Base-by-base conservation (phyloP, 2,113 vertebrate genomes). In the Megaptera novaeangliae region DNA sequence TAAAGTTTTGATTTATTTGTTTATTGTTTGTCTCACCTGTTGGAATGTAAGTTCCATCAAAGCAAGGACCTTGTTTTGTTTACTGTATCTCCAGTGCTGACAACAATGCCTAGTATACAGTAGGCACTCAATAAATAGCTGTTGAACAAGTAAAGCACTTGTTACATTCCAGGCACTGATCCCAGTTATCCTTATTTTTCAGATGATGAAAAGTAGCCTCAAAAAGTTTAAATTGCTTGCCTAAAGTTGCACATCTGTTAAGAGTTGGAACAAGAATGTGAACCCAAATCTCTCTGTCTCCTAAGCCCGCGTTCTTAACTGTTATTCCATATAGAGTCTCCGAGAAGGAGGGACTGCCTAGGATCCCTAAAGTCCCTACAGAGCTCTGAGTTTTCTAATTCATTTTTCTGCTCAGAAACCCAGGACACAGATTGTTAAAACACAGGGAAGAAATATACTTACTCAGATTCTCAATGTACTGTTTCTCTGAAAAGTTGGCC, bases 401-500 rank as follows among this genome's bases (percentile, higher is more conserved):
- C 36, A 41, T 95, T 95, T 95, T 96, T 64, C 75, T 88, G 52
- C 69, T 91, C 44, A 94, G 71, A 81, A 96, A 91, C 46, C 36
- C 15, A 80, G 78, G 61, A 59, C 63, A 80, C 41, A 85, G 94
- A 93, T 57, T 75, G 44, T 69, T 96, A 92, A 72, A 75, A 55
- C 78, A 69, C 6, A 75, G 46, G 31, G 39, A 72, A 64, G 21
- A 94, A 61, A 57, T 36, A 46, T 41, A 82, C 34, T 85, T 31
- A 84, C n/a, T 71, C 9, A 59, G 29, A 77, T 64, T 81, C 44
- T 68, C 77, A 95, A 27, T 63, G 57, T 59, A 66, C 44, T n/a
- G 0, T 87, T 96, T 89, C 84, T 94, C 49, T 59, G 82, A 81
- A 89, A 96, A 93, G 74, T 34, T 91, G 85, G 59, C 75, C 89